Evolutionary conservation across 2,888 invertebrate species (phyloP).

Genomic region (Oxycera nigricornis): DNA sequence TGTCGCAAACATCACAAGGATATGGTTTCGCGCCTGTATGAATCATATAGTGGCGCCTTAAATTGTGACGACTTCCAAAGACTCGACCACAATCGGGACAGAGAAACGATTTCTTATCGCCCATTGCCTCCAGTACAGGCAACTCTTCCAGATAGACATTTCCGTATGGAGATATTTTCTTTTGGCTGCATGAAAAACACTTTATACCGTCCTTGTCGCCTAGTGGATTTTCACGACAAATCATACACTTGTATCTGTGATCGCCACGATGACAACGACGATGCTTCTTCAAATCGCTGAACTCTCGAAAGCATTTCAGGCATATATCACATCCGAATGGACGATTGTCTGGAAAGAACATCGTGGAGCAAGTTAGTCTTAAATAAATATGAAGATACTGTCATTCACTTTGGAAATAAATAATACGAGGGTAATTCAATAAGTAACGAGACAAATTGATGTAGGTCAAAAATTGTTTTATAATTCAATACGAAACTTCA

Average conservation of each 20-base stretch:
- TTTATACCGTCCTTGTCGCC: conserved; percentile 57
- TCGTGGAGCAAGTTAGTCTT: too few species aligned
- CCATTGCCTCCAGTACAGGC: conserved; percentile 44
- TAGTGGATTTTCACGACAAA: conserved; percentile 55
- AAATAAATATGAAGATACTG: too few species aligned
- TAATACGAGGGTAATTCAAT: too few species aligned
- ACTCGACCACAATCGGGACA: conserved; percentile 59
- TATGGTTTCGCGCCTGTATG: conserved; percentile 61
- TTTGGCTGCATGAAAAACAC: conserved; percentile 55
- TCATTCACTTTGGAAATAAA: too few species aligned
- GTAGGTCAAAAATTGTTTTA: too few species aligned
- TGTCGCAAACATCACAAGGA: conserved; percentile 57
- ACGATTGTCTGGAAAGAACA: conserved; percentile 60
- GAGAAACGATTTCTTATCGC: conserved; percentile 53
- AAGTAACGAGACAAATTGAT: too few species aligned
- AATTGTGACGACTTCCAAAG: conserved; percentile 60
- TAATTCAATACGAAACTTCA: too few species aligned
- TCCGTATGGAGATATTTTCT: conserved; percentile 35
- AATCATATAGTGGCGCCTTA: conserved; percentile 61
- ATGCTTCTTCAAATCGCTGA: conserved; percentile 61
- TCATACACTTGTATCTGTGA: conserved; percentile 57
- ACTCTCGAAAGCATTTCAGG: conserved; percentile 59
- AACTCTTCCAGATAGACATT: conserved; percentile 47
- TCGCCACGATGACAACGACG: conserved; percentile 57
- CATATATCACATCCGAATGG: conserved; percentile 60